Conservation (phyloP, 2,113 vertebrate genomes). For the Athene cunicularia region DNA sequence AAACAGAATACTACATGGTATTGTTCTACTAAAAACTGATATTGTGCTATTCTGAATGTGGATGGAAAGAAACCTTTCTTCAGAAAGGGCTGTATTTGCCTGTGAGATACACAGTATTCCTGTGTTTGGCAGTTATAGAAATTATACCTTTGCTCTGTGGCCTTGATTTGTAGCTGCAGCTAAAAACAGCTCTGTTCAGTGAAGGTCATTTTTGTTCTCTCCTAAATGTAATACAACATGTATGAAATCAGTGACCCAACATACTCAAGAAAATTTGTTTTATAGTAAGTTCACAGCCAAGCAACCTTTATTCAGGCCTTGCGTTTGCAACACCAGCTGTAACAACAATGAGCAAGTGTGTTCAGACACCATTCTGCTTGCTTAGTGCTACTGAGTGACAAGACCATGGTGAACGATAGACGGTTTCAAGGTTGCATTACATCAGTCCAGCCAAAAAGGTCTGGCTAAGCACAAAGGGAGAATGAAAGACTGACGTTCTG, state of each 20-base stretch:
- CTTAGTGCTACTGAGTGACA: neutral
- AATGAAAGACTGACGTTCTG: neutral
- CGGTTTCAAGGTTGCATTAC: neutral
- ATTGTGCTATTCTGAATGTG: neutral
- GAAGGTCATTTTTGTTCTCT: conserved; percentile 4
- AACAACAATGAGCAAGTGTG: neutral
- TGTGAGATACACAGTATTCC: neutral
- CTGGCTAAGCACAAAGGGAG: neutral
- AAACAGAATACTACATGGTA: neutral
- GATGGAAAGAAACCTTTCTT: neutral
- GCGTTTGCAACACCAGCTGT: conserved; percentile 11
- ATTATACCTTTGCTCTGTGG: neutral
- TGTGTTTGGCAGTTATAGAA: neutral
- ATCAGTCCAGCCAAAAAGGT: neutral
- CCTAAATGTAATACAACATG: neutral
- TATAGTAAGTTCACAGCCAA: neutral
- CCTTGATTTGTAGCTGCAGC: neutral
- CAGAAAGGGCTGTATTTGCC: neutral
- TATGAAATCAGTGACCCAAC: neutral
- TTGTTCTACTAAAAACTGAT: neutral
- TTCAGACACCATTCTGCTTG: neutral
- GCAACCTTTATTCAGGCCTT: neutral
- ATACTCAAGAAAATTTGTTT: neutral
- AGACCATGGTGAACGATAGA: neutral
- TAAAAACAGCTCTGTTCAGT: neutral